Evolutionary conservation across 2,797 vertebrate species (phyloP).

Genomic region (Thalassophryne amazonica): DNA sequence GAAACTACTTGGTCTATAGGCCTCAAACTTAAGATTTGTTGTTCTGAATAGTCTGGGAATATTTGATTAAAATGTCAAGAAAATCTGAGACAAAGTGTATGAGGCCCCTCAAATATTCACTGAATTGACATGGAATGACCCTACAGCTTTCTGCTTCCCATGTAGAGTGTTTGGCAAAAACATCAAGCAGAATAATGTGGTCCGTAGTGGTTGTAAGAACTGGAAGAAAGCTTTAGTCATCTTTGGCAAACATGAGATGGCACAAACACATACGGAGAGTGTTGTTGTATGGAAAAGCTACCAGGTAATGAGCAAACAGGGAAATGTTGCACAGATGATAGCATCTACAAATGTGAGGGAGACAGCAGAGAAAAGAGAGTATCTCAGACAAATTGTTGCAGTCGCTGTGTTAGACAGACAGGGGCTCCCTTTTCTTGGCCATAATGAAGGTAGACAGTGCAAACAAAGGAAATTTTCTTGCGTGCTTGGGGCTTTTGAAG

Average conservation of each 20-base stretch:
- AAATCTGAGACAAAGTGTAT: too few species aligned
- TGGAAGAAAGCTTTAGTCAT: slow-evolving; percentile 13
- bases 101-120: too few species aligned
- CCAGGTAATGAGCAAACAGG: slow-evolving; percentile 12
- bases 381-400: slow-evolving; percentile 1
- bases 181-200: slow-evolving; percentile 18
- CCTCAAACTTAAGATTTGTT: too few species aligned
- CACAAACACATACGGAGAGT: slow-evolving; percentile 22
- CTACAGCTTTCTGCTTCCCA: too few species aligned
- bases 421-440: slow-evolving; percentile 15
- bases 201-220: slow-evolving; percentile 15
- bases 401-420: slow-evolving; percentile 8
- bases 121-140: too few species aligned
- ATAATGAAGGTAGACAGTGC: neutral
- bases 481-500: slow-evolving; percentile 4
- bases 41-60: too few species aligned
- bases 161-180: too few species aligned
- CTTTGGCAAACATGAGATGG: slow-evolving; percentile 12
- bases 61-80: too few species aligned
- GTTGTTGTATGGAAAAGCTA: slow-evolving; percentile 13
- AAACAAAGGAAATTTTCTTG: slow-evolving; percentile 14
- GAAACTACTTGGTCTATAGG: too few species aligned
- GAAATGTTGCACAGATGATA: slow-evolving; percentile 15
- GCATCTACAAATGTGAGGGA: slow-evolving; percentile 4
- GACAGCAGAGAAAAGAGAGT: slow-evolving; percentile 13